Percentiles rank a stretch among this genome's conserved stretches.
Conservation (phyloP, 2,113 vertebrate genomes). For the Protobothrops flavoviridis region DNA sequence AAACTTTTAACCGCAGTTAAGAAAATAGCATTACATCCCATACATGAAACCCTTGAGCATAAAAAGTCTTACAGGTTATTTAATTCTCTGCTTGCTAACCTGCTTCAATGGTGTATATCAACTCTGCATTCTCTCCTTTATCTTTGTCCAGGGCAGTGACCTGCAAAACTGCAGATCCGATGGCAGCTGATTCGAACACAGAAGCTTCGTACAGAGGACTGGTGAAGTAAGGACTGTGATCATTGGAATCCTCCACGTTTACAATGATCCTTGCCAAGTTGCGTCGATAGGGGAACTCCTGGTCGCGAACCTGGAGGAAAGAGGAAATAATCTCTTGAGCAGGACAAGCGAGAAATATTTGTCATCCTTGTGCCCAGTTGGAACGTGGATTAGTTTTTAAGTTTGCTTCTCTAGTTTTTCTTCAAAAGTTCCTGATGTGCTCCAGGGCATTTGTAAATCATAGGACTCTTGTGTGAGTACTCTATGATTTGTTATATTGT, state of each 20-base stretch:
- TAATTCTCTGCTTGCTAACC: constrained; percentile 69
- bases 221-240: constrained; percentile 92
- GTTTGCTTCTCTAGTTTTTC: not conserved
- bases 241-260: constrained; percentile 93
- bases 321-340: not conserved
- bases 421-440: too few species aligned
- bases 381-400: not conserved
- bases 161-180: constrained; percentile 91
- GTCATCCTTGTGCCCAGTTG: not conserved
- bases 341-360: not conserved
- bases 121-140: constrained; percentile 92
- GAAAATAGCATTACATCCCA: not conserved
- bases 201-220: constrained; percentile 88
- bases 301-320: constrained; percentile 88
- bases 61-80: not conserved
- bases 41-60: accelerated
- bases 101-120: constrained; percentile 90
- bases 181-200: constrained; percentile 93
- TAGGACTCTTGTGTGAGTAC: not conserved
- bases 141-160: constrained; percentile 96
- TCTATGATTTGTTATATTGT: not conserved
- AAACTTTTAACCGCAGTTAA: not conserved
- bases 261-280: constrained; percentile 89
- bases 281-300: constrained; percentile 94
- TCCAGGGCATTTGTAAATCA: not conserved